A percentile compares a stretch with the other conserved stretches of the same genome.
Evolutionary conservation across 1,140 invertebrate genomes (phyloP).

Genomic region (Camponotus floridanus): DNA sequence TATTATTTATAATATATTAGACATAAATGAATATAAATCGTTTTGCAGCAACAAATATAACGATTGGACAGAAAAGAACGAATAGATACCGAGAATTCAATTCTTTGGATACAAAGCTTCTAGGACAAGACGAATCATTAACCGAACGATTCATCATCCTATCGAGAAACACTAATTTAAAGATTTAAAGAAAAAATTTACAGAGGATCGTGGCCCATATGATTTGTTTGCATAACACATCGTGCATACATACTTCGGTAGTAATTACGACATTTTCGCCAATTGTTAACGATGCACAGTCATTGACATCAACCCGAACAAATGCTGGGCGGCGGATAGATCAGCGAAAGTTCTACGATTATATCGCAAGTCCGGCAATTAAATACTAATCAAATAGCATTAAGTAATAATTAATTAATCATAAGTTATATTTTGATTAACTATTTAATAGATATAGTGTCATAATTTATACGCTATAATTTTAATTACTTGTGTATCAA

Average conservation of each 20-base stretch:
- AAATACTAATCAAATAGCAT: not conserved
- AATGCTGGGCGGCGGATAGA: not conserved
- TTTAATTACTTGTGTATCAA: not conserved
- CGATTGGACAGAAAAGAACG: not conserved
- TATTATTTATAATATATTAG: constrained; percentile 58
- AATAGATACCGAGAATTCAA: not conserved
- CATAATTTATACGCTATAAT: not conserved
- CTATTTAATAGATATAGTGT: not conserved
- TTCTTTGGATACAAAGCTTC: not conserved
- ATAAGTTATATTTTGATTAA: not conserved
- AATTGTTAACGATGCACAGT: constrained; percentile 27
- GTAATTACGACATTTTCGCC: constrained; percentile 57
- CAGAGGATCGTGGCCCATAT: not conserved
- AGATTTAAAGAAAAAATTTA: constrained; percentile 16
- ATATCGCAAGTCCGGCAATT: constrained; percentile 24
- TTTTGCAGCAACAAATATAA: not conserved
- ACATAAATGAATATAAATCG: constrained; percentile 21
- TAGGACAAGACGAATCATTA: not conserved
- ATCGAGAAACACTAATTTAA: constrained; percentile 2
- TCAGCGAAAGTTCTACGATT: constrained; percentile 46
- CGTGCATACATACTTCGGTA: constrained; percentile 17
- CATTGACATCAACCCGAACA: constrained; percentile 39
- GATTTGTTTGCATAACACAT: constrained; percentile 41
- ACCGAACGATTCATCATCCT: constrained; percentile 60
- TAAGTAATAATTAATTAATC: not conserved